Evolutionary conservation across 2,888 invertebrate species (phyloP), one percentile per base, ranked within the genome.

Genomic region (Caenorhabditis zanzibari): DNA sequence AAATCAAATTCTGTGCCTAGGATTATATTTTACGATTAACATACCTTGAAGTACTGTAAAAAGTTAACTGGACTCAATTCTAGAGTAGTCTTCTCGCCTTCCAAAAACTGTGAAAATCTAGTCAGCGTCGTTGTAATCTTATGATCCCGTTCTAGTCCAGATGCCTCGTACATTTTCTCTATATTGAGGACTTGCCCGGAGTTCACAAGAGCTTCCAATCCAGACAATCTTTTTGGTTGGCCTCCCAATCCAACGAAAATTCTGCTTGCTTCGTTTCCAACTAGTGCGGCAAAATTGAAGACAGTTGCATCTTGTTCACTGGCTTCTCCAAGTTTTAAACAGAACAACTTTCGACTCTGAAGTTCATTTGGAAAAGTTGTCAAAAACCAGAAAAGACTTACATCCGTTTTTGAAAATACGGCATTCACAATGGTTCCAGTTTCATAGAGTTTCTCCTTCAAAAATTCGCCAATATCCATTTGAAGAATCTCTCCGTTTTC

Each of bases 221-320:
- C 24, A 41, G 14, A 10, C 59, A 80, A 47, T 59, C 61, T 10
- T 38, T 63, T 73, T 7, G 79, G 83, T 22, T 47, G 35, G n/a
- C 81, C 84, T 12, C 77, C 76, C 2, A 84, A 56, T 49, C 86
- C 85, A 14, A 84, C 81, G 19, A 80, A 77, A 28, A 85, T 52
- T 47, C 82, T 61, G 26, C 28, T 61, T 7, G 49, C 52, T 22
- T 54, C 26, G 12, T 82, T 69, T 92, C 71, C 75, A 41, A 93
- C 76, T 95, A 95, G 32, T 14, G 81, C 82, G 14, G 49, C 71
- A 24, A 82, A 81, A 91, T 96, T 97, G 0, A 97, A 97, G 87
- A 97, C 96, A 1, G 97, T 96, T 86, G 97, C 97, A 92, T 97
- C 97, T 92, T 97, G 97, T 89, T 97, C 97, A 74, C 96, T 94